phyloP scores from a whole-genome alignment of 2,888 invertebrate genomes.

The Phengaris arion region DNA sequence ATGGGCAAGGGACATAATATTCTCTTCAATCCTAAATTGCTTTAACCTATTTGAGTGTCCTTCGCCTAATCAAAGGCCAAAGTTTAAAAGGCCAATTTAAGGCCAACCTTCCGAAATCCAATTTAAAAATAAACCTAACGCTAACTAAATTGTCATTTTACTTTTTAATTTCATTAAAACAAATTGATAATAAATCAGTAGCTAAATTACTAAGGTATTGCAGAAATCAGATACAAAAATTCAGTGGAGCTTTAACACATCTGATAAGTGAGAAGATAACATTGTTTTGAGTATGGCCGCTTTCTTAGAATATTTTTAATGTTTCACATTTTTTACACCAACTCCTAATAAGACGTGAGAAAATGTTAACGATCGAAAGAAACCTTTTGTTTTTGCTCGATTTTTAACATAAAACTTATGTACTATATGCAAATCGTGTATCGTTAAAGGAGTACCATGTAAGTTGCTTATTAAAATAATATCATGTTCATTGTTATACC shows the following conservation, averaged over 20 bases:
- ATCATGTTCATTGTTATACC: not conserved
- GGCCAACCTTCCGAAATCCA: not conserved
- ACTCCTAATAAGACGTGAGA: slow-evolving; percentile 34
- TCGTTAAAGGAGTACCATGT: slow-evolving; percentile 13
- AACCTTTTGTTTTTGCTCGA: slow-evolving; percentile 24
- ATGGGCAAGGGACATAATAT: not conserved
- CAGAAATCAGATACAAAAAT: slow-evolving; percentile 40
- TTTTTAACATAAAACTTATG: slow-evolving; percentile 8
- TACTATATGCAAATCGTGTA: slow-evolving; percentile 13
- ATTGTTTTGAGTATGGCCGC: slow-evolving; percentile 44
- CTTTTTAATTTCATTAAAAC: not conserved
- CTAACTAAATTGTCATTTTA: not conserved
- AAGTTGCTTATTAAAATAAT: slow-evolving; percentile 3
- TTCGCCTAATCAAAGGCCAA: not conserved
- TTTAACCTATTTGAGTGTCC: not conserved
- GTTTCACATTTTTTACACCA: slow-evolving; percentile 30
- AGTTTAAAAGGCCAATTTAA: not conserved
- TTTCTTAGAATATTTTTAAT: slow-evolving; percentile 54
- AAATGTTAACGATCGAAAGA: slow-evolving; percentile 38
- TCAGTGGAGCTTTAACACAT: slow-evolving; percentile 52
- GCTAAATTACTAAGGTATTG: slow-evolving; percentile 10
- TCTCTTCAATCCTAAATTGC: not conserved
- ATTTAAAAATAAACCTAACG: not conserved
- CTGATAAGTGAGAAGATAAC: slow-evolving; percentile 54
- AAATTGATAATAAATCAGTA: slow-evolving; percentile 12